Conservation (phyloP, 2,888 invertebrate genomes). For the Aspidapion aeneum region DNA sequence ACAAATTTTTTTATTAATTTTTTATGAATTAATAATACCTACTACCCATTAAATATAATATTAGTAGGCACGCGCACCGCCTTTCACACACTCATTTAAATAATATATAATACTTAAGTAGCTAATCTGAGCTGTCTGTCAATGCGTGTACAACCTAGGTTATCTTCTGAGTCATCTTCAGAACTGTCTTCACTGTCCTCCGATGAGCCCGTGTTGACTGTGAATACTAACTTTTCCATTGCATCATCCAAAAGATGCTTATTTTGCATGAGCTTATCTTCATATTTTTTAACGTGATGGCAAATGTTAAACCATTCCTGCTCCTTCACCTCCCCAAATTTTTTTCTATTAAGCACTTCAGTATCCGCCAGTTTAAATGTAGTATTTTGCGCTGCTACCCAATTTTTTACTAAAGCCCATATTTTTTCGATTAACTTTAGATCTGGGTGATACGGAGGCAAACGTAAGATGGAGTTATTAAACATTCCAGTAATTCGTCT, state of each 20-base stretch:
- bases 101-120: no score
- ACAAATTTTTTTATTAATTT: no score
- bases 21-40: no score
- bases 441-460: conserved; percentile 31
- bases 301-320: conserved; percentile 11
- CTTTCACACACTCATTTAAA: no score
- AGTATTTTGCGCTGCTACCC: no score
- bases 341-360: conserved; percentile 1
- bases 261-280: conserved; percentile 8
- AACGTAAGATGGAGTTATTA: no score
- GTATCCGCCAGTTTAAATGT: conserved; percentile 11
- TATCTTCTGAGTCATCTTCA: conserved; percentile 1
- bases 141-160: conserved; percentile 5
- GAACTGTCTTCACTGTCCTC: conserved; percentile 2
- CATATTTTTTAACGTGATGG: no score
- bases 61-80: no score
- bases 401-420: conserved; percentile 8
- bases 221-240: conserved; percentile 8
- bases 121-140: no score
- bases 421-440: conserved; percentile 31
- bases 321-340: conserved; percentile 5
- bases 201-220: conserved; percentile 12
- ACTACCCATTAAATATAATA: no score
- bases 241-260: conserved; percentile 11
- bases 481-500: conserved; percentile 17